phyloP scores from a whole-genome alignment of 2,888 invertebrate genomes.

The Lochmaea capreae region DNA sequence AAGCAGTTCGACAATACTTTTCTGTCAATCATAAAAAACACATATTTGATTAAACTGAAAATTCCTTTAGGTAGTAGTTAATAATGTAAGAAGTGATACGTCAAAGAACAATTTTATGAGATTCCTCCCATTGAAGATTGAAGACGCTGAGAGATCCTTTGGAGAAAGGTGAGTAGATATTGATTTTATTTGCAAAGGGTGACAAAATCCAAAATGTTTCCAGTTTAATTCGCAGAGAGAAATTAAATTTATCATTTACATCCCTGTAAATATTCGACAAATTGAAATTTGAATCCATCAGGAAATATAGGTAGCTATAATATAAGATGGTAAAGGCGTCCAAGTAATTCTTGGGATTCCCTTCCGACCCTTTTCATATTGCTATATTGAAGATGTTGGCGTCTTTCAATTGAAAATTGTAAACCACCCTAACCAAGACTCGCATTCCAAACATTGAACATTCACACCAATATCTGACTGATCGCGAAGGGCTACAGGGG shows the following conservation, averaged over 20 bases:
- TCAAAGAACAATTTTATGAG: background rate
- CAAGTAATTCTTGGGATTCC: slow-evolving; percentile 61
- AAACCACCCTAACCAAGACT: slow-evolving; percentile 62
- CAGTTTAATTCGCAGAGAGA: too few relatives aligned
- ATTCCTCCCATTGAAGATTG: background rate
- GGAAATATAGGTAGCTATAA: slow-evolving; percentile 36
- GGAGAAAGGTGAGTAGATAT: background rate
- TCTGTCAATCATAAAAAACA: background rate
- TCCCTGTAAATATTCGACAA: slow-evolving; percentile 24
- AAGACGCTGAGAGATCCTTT: background rate
- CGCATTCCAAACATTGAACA: slow-evolving; percentile 62
- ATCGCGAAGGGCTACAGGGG: slow-evolving; percentile 21
- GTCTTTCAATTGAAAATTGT: slow-evolving; percentile 64
- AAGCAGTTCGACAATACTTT: background rate
- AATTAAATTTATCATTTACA: background rate
- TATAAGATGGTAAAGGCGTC: slow-evolving; percentile 55
- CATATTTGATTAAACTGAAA: too few relatives aligned
- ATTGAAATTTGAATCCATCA: slow-evolving; percentile 26
- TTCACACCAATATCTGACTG: slow-evolving; percentile 61
- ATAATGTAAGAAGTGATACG: too few relatives aligned
- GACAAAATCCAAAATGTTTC: too few relatives aligned
- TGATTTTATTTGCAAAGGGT: too few relatives aligned
- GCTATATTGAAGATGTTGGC: slow-evolving; percentile 64
- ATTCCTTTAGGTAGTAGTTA: too few relatives aligned
- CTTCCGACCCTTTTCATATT: slow-evolving; percentile 60